Evolutionary conservation across 2,113 vertebrate species (phyloP), one percentile per base, ranked within the genome.

Genomic region (Cervus canadensis): DNA sequence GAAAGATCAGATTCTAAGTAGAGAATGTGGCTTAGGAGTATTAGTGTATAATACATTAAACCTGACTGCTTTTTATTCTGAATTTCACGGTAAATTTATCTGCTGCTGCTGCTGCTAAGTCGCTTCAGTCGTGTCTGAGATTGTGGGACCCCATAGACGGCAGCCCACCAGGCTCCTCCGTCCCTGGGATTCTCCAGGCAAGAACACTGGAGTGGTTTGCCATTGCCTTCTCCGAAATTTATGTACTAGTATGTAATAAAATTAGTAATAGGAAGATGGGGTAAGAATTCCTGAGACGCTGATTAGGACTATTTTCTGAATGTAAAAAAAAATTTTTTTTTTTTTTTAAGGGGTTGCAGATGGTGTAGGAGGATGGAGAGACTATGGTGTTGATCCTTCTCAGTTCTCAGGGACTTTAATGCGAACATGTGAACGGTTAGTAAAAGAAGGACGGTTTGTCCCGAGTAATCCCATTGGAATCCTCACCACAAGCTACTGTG

Each of bases 351-450:
- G 99, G 26, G 99, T 99, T 64, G 99, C 99, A 45, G 99, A 99
- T 98, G 99, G 99, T 2, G 99, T 99, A 1, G 99, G 99, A 33
- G 99, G 99, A 97, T 99, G 99, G 99, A 99, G 99, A 89, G 99
- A 99, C 99, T 99, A 99, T 25, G 99, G 99, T 7, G 99, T 99
- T 6, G 99, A 99, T 98, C 99, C 99, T 0, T 99, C 99, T 95
- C 99, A 99, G 99, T 99, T 99, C 99, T 99, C 99, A 93, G 99
- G 99, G 98, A 99, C 99, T 96, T 99, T 99, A 48, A 99, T 99
- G 99, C 99, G 99, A 97, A 99, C 99, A 0, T 99, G 99, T 62
- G 99, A 99, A 98, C 99, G 99, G 74, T 99, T 99, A 94, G 99
- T 99, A 1, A 99, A 99, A 98, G 99, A 99, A 98, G 99, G 99